Conservation (phyloP, 2,797 vertebrate genomes). For the Hydrophis major region DNA sequence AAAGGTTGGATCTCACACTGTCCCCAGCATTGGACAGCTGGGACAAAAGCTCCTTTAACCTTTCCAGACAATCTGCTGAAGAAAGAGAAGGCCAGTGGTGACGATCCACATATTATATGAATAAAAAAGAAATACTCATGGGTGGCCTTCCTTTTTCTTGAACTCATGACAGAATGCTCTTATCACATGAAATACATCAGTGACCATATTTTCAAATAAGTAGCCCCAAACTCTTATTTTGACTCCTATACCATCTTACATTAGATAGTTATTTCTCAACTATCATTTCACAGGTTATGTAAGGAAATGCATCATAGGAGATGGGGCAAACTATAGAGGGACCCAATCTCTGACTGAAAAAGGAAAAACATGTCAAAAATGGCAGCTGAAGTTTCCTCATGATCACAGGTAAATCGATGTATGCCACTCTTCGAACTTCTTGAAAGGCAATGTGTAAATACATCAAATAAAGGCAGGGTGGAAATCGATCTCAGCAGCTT, state of each 20-base stretch:
- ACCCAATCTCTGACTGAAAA: constrained; percentile 76
- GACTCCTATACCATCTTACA: background rate
- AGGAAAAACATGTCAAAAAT: constrained; percentile 85
- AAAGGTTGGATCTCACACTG: background rate
- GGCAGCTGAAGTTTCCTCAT: constrained; percentile 89
- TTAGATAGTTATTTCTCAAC: background rate
- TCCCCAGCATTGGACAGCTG: background rate
- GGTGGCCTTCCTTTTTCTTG: background rate
- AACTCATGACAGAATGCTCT: background rate
- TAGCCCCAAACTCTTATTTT: background rate
- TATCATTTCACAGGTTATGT: constrained; percentile 80
- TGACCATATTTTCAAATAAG: background rate
- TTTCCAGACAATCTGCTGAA: background rate
- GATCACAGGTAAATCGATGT: constrained; percentile 82
- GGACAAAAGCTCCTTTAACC: background rate
- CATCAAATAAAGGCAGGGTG: background rate
- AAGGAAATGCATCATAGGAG: constrained; percentile 83
- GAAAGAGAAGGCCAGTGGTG: background rate
- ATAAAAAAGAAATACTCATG: background rate
- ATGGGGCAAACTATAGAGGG: constrained; percentile 81
- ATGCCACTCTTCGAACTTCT: background rate
- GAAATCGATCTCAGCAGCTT: background rate
- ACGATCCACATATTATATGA: background rate
- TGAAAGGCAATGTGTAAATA: background rate
- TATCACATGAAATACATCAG: background rate